Evolutionary conservation across 2,888 invertebrate genomes (phyloP), one percentile per base, ranked within the genome.

Genomic region (Scaptomyza cyrtandrae): DNA sequence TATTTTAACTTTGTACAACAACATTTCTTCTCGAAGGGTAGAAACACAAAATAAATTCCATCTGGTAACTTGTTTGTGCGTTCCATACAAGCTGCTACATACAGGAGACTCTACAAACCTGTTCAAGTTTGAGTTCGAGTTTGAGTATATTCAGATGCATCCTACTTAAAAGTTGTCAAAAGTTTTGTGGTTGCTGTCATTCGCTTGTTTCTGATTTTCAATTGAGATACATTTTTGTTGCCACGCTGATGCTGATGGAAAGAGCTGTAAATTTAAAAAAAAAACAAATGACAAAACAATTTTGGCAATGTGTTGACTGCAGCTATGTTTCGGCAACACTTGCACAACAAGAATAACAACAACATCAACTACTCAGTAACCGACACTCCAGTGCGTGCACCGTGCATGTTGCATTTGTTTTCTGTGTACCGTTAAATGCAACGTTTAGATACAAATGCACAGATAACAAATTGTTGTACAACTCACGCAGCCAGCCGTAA

Each of bases 381-480:
- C 6, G 33, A 58, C 59, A 63, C 41, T 6, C 0, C 60, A 58
- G 86, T 84, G 84, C 84, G 80, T 84, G 86, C 71, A 59, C 52
- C 63, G 44, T 29, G 37, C 46, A 50, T 71, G 69, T 64, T 75
- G 64, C 56, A 58, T 49, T 53, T 62, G 60, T 45, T 58, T 44
- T 62, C 24, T 46, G 37, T 71, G 86, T 88, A 80, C 85, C 88
- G 85, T 85, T 85, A 85, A 88, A 80, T 84, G 79, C 85, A 86
- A 77, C 85, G 81, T 79, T 85, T 88, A 85, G 85, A 86, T 85
- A 86, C 85, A 83, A 85, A 67, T 78, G 71, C 78, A 56, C 44
- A 84, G 85, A 88, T 85, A 88, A 88, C 87, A 88, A 88, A 85
- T 83, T 80, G 78, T 76, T 78, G 78, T 71, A 78, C 79, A 78